Conservation (phyloP, 2,888 invertebrate genomes). For the Eupeodes latifasciatus region DNA sequence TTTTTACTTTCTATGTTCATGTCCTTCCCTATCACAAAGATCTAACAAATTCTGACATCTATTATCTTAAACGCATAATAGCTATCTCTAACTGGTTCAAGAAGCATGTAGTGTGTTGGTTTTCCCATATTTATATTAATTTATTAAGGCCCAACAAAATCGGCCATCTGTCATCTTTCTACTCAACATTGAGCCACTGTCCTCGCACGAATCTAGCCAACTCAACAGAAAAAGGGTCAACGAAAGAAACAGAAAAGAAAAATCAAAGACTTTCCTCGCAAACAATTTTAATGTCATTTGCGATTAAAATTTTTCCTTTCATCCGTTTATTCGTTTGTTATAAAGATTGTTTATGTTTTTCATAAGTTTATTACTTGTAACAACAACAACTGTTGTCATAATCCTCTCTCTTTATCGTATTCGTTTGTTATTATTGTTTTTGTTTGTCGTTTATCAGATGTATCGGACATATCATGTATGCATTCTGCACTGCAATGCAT, state of each 20-base stretch:
- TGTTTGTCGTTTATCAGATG: conserved; percentile 12
- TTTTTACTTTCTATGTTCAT: too few species aligned
- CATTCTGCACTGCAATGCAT: too few species aligned
- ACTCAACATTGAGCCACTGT: neutral
- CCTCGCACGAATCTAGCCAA: neutral
- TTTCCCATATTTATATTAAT: too few species aligned
- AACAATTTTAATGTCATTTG: conserved; percentile 71
- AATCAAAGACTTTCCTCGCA: conserved; percentile 44
- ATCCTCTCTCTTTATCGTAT: conserved; percentile 1
- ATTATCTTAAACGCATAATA: too few species aligned
- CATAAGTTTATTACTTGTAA: conserved; percentile 32
- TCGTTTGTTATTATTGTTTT: conserved; percentile 8
- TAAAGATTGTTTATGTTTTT: conserved; percentile 27
- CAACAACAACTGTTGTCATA: conserved; percentile 17
- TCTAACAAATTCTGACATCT: too few species aligned
- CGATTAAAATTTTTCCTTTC: conserved; percentile 72
- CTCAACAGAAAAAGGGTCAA: conserved; percentile 32
- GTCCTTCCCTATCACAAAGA: too few species aligned
- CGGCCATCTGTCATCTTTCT: neutral
- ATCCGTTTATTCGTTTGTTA: conserved; percentile 19
- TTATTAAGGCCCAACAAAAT: neutral
- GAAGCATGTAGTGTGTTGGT: too few species aligned
- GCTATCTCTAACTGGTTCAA: too few species aligned
- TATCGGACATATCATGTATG: neutral
- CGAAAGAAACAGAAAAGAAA: neutral